Percentiles rank a stretch among this genome's conserved stretches.
Evolutionary conservation across 2,888 invertebrate genomes (phyloP).

Genomic region (Drosophila antonietae): DNA sequence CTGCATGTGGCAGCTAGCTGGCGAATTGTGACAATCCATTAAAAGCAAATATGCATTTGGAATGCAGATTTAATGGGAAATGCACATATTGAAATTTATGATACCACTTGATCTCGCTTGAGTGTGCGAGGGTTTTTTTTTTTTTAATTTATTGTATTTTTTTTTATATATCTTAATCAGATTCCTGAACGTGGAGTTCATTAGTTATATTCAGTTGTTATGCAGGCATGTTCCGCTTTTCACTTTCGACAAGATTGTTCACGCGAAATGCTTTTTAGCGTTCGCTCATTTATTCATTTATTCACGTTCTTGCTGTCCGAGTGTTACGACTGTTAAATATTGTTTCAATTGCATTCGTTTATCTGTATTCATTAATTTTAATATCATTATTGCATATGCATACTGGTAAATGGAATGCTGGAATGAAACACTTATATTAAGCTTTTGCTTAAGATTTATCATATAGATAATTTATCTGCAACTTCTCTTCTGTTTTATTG

Average conservation of each 20-base stretch:
- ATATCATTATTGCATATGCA: neutral
- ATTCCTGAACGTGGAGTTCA: conserved; percentile 52
- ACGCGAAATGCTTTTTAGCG: conserved; percentile 13
- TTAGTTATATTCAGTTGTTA: conserved; percentile 26
- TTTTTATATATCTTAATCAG: conserved; percentile 43
- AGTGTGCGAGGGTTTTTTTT: conserved; percentile 1
- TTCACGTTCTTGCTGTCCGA: conserved; percentile 2
- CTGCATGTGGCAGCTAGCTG: conserved; percentile 17
- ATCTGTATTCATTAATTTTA: neutral
- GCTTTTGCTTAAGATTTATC: neutral
- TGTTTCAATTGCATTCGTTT: conserved; percentile 13
- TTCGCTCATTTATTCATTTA: conserved; percentile 6
- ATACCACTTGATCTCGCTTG: conserved; percentile 25
- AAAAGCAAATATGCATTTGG: conserved; percentile 57
- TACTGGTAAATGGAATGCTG: conserved; percentile 6
- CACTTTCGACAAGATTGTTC: conserved; percentile 26
- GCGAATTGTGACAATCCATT: conserved; percentile 49
- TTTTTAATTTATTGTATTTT: neutral
- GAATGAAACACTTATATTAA: conserved; percentile 5
- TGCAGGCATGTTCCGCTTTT: conserved; percentile 33
- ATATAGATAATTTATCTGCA: neutral
- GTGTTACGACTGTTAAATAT: conserved; percentile 1
- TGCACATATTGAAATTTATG: conserved; percentile 63
- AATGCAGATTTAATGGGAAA: conserved; percentile 63
- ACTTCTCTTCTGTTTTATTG: too few species aligned